A percentile compares a stretch with the other conserved stretches of the same genome.
Evolutionary conservation across 2,113 vertebrate species (phyloP).

Genomic region (Murina feae): DNA sequence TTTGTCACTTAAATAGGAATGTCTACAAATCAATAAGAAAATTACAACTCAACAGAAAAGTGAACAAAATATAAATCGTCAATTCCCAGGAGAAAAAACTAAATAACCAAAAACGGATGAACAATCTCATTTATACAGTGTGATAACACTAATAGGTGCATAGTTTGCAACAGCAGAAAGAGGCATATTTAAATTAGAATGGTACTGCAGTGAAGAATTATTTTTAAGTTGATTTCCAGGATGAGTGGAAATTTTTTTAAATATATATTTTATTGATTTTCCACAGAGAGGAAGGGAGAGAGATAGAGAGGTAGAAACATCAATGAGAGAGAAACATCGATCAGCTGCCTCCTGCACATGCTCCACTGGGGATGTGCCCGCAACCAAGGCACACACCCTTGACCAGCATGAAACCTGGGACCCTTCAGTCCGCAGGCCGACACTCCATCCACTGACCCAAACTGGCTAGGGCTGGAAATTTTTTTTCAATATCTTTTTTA

Average conservation of each 20-base stretch:
- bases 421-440: no score
- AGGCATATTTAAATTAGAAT: not conserved
- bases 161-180: not conserved
- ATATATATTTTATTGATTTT: no score
- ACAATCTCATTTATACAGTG: not conserved
- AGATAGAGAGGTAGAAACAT: no score
- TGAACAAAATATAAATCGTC: not conserved
- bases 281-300: no score
- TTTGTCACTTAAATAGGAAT: not conserved
- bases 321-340: no score
- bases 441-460: no score
- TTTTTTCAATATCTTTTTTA: no score
- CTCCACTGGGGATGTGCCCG: no score
- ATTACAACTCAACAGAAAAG: not conserved
- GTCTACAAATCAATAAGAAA: not conserved
- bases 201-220: not conserved
- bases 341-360: no score
- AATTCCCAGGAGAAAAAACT: not conserved
- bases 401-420: no score
- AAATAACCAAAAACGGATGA: not conserved
- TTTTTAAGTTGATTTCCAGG: not conserved
- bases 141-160: not conserved
- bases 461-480: no score
- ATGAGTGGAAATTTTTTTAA: not conserved
- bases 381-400: no score